Base-by-base conservation (phyloP, 2,888 invertebrate genomes). In the Notodonta dromedarius region DNA sequence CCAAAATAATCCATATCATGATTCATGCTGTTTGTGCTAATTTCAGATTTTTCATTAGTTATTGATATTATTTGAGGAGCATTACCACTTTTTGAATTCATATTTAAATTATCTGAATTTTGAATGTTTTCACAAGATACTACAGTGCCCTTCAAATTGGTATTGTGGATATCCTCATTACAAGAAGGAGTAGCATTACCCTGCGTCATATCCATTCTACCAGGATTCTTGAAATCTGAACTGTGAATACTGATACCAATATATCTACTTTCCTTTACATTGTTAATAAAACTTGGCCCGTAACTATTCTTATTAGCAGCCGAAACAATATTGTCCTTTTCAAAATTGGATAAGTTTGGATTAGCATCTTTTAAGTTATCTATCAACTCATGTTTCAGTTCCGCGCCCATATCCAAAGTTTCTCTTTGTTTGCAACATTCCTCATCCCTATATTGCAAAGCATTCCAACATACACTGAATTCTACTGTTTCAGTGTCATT, bases 381-480 rank as follows among this genome's bases (percentile, higher is more conserved):
- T 16, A 1, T 16, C 2, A 50, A 16, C 14, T 16, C 48, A 50
- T 50, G 48, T 50, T 50, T 50, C 4, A 16, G 16, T 16, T 9
- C 16, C 4, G 11, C 46, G n/a, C 2, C 46, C n/a, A 16, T 16
- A 16, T 50, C 50, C 4, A 16, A 14, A 16, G 11, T 4, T 24
- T 52, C 52, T 52, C 8, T 52, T 52, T 52, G 12, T 32, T 35
- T 4, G 16, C 12, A 0, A 52, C 9, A 16, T 52, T 52, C 4
- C 12, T 52, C 5, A 52, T 52, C 24, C 24, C 11, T 52, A 32
- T 52, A 32, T 24, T 40, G 39, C 59, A 59, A 70, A 59, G 66
- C 62, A 67, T 67, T 67, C 73, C 76, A 77, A 69, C 74, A 76
- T 66, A 78, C 66, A 61, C 68, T 66, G 55, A 53, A 56, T 7